Conservation (phyloP, 2,797 vertebrate genomes). For the Peromyscus melanophrys region DNA sequence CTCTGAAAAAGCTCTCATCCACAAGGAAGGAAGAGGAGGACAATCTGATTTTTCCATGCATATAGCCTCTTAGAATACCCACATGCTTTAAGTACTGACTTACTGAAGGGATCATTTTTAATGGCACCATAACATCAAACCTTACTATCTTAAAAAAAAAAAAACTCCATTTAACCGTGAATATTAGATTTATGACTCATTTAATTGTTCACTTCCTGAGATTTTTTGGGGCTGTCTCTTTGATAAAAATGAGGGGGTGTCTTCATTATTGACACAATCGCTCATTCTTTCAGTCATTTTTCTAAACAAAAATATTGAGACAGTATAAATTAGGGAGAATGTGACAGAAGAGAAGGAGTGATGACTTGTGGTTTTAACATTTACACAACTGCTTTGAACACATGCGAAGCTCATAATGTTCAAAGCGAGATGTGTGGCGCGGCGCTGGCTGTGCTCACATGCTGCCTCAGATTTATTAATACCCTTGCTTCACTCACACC, state of each 20-base stretch:
- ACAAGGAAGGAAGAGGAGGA: conserved; percentile 68
- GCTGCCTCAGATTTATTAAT: not conserved
- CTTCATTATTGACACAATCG: conserved; percentile 86
- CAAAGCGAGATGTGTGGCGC: conserved; percentile 17
- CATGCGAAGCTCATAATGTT: conserved; percentile 73
- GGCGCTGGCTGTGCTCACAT: not conserved
- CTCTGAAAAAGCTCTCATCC: conserved; percentile 66
- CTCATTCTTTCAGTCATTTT: conserved; percentile 87
- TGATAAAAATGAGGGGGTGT: conserved; percentile 83
- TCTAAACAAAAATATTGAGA: conserved; percentile 91
- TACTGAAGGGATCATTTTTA: conserved; percentile 80
- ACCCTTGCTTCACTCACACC: not conserved
- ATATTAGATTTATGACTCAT: conserved; percentile 88
- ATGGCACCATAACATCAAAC: conserved; percentile 80
- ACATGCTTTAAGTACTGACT: conserved; percentile 63
- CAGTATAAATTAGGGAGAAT: conserved; percentile 87
- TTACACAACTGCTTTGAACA: conserved; percentile 79
- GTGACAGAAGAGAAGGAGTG: conserved; percentile 86
- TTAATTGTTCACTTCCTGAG: conserved; percentile 86
- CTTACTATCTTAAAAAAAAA: conserved; percentile 82
- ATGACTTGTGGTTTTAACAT: conserved; percentile 86
- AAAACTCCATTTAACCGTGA: conserved; percentile 85
- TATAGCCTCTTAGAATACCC: conserved; percentile 24
- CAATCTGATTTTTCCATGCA: conserved; percentile 50
- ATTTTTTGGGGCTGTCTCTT: conserved; percentile 84